Percentiles rank a stretch among this genome's conserved stretches.
Evolutionary conservation across 1,140 invertebrate genomes (phyloP).

Genomic region (Eueides isabella): DNA sequence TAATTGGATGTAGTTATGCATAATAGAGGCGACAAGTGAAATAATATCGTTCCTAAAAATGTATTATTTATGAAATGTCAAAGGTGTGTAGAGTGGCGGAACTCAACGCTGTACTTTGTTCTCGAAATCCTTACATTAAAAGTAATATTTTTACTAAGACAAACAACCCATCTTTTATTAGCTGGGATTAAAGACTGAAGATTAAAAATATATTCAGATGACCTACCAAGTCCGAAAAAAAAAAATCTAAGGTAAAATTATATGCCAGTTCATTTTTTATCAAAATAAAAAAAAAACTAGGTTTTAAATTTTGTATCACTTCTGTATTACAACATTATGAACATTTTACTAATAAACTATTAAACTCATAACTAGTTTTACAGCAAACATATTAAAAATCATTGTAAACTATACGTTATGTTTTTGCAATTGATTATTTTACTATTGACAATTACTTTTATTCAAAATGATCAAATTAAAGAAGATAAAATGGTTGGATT

Average conservation of each 20-base stretch:
- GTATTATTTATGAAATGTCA: neutral
- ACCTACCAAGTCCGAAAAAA: no score
- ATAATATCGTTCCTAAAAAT: neutral
- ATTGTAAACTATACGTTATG: neutral
- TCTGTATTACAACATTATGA: neutral
- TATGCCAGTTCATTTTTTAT: no score
- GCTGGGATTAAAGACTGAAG: no score
- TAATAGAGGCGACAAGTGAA: neutral
- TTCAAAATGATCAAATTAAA: neutral
- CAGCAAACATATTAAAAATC: neutral
- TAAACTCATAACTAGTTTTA: constrained; percentile 1
- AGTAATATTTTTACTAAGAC: no score
- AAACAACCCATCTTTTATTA: no score
- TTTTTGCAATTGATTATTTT: constrained; percentile 9
- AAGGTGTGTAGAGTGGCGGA: no score
- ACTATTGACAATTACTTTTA: neutral
- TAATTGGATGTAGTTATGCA: neutral
- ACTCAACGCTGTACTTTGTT: no score
- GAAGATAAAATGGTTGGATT: constrained; percentile 49
- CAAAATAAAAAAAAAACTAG: no score
- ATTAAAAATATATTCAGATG: no score
- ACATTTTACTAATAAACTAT: neutral
- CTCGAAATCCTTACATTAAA: no score
- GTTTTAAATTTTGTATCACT: no score
- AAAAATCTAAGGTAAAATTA: no score